A percentile compares a stretch with the other conserved stretches of the same genome.
phyloP scores from a whole-genome alignment of 2,797 vertebrate genomes.

The Crocidura indochinensis region DNA sequence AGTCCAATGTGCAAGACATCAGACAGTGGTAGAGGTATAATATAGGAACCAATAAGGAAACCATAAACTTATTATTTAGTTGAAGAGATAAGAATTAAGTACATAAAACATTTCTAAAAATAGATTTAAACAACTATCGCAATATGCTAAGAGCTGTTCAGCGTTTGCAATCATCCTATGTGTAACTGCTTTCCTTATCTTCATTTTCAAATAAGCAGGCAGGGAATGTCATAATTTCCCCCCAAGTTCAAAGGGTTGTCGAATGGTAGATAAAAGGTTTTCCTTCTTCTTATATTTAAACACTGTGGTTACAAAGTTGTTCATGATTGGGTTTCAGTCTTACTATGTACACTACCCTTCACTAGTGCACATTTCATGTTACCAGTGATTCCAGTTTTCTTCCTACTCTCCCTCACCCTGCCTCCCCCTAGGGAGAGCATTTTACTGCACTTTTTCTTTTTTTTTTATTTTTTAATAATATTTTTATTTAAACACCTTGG shows the following conservation, averaged over 20 bases:
- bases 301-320: too few relatives aligned
- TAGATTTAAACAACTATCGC: not conserved
- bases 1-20: not conserved
- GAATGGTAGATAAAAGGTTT: not conserved
- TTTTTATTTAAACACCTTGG: too few relatives aligned
- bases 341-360: too few relatives aligned
- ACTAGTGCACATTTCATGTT: too few relatives aligned
- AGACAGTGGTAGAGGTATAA: not conserved
- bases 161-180: not conserved
- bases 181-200: not conserved
- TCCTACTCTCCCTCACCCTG: too few relatives aligned
- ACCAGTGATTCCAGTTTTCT: too few relatives aligned
- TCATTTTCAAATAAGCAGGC: constrained; percentile 2
- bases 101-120: not conserved
- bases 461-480: too few relatives aligned
- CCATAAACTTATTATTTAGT: not conserved
- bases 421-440: too few relatives aligned
- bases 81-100: not conserved
- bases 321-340: too few relatives aligned
- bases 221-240: not conserved
- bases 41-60: not conserved
- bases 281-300: too few relatives aligned
- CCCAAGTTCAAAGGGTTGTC: not conserved
- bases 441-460: too few relatives aligned
- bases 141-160: not conserved